These are phyloP conservation scores for Shinisaurus crocodilurus DNA, from an alignment of 2,113 vertebrate species.

Conservation along the genomic window DNA sequence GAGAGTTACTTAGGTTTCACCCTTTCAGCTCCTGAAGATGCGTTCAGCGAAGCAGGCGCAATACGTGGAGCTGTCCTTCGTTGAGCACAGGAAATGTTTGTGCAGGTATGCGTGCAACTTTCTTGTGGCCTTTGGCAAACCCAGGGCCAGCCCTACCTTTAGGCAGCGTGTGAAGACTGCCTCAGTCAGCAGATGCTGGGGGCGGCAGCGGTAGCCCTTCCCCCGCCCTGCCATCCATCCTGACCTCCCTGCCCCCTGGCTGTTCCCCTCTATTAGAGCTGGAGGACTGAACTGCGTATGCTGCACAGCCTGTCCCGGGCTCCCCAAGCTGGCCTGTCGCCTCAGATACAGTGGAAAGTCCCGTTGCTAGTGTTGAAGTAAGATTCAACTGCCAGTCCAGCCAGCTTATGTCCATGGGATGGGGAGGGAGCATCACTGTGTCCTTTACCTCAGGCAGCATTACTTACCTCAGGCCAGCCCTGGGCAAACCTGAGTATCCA, in stretches of 20 bases:
- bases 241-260: neutral
- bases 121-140: neutral
- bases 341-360: too few relatives aligned
- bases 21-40: constrained; percentile 80
- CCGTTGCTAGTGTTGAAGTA: too few relatives aligned
- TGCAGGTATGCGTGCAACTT: constrained; percentile 79
- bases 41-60: constrained; percentile 58
- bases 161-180: too few relatives aligned
- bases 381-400: too few relatives aligned
- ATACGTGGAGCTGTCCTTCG: constrained; percentile 74
- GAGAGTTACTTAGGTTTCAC: constrained; percentile 45
- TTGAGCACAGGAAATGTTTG: constrained; percentile 73
- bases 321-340: too few relatives aligned
- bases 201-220: too few relatives aligned
- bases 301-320: too few relatives aligned
- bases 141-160: too few relatives aligned
- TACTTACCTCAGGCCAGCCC: neutral
- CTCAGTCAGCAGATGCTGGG: too few relatives aligned
- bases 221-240: too few relatives aligned
- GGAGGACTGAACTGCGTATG: too few relatives aligned
- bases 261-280: neutral
- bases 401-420: too few relatives aligned
- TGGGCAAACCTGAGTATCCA: neutral
- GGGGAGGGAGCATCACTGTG: neutral
- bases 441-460: neutral